phyloP scores from a whole-genome alignment of 2,888 invertebrate genomes.

The Epinotia demarniana region DNA sequence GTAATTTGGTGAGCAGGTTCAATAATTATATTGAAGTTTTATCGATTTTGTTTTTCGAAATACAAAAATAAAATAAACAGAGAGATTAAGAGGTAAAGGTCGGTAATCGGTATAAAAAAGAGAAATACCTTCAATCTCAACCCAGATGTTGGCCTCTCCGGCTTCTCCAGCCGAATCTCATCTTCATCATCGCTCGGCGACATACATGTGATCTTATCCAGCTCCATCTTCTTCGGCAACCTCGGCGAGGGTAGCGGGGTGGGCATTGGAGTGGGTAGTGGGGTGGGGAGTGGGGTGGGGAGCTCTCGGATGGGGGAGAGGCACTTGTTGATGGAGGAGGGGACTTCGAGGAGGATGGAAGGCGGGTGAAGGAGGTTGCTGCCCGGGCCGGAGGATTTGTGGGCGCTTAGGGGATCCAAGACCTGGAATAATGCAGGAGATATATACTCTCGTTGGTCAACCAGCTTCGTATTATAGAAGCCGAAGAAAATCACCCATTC shows the following conservation, averaged over 20 bases:
- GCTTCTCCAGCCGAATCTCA: slow-evolving; percentile 70
- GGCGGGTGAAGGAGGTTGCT: slow-evolving; percentile 89
- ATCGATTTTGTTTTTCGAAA: no score
- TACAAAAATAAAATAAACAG: no score
- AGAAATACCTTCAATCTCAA: slow-evolving; percentile 69
- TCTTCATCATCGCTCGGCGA: slow-evolving; percentile 80
- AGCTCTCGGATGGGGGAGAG: slow-evolving; percentile 91
- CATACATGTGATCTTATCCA: slow-evolving; percentile 64
- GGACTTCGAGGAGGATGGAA: slow-evolving; percentile 91
- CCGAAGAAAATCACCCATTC: no score
- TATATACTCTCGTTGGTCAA: no score
- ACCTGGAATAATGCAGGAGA: slow-evolving; percentile 71
- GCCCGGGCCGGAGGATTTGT: slow-evolving; percentile 83
- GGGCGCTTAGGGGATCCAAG: slow-evolving; percentile 87
- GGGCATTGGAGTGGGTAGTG: slow-evolving; percentile 86
- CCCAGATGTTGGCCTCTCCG: slow-evolving; percentile 67
- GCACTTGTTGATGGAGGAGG: slow-evolving; percentile 89
- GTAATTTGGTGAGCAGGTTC: no score
- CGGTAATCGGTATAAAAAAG: no score
- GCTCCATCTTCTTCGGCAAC: slow-evolving; percentile 73
- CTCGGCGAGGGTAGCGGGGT: slow-evolving; percentile 86
- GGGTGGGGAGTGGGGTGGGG: slow-evolving; percentile 89
- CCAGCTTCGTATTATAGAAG: no score
- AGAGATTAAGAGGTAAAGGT: no score
- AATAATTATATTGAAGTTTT: no score